Evolutionary conservation across 2,888 invertebrate species (phyloP).

Genomic region (Sinotaia quadrata): DNA sequence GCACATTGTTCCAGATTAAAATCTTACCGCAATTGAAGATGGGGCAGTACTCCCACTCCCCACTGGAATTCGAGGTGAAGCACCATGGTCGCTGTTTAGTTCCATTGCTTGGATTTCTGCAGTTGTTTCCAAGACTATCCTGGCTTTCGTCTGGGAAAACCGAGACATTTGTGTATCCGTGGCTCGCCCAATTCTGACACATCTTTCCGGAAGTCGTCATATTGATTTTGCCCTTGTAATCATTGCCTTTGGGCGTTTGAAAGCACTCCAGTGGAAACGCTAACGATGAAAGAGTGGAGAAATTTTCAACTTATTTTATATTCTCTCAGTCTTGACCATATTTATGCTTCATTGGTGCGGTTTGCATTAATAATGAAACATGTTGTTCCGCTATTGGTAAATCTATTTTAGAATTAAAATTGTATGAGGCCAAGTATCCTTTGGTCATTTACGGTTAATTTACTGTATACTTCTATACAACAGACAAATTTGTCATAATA

Average conservation of each 20-base stretch:
- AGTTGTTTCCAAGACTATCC: conserved; percentile 6
- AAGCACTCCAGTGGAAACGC: conserved; percentile 27
- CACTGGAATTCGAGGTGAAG: conserved; percentile 6
- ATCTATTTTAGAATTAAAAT: too few relatives aligned
- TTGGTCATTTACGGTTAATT: too few relatives aligned
- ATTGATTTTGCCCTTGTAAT: conserved; percentile 26
- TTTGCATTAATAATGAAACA: too few relatives aligned
- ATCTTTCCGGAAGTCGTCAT: conserved; percentile 7
- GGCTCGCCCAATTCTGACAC: conserved; percentile 19
- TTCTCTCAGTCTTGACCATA: too few relatives aligned
- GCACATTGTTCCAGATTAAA: too few relatives aligned
- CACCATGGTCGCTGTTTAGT: conserved; percentile 15
- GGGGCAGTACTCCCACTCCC: conserved; percentile 22
- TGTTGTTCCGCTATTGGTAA: too few relatives aligned
- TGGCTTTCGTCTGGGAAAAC: conserved; percentile 3
- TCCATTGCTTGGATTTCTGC: conserved; percentile 10
- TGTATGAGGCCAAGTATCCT: too few relatives aligned
- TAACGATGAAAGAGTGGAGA: too few relatives aligned
- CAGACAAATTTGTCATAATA: too few relatives aligned
- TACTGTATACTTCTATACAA: too few relatives aligned
- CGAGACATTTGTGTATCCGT: not conserved
- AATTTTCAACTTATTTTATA: too few relatives aligned
- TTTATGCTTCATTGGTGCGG: too few relatives aligned
- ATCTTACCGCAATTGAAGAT: conserved; percentile 5
- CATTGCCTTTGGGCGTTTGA: conserved; percentile 15